Base-by-base conservation (phyloP, 2,888 invertebrate genomes). In the Stictocephala bisonia region DNA sequence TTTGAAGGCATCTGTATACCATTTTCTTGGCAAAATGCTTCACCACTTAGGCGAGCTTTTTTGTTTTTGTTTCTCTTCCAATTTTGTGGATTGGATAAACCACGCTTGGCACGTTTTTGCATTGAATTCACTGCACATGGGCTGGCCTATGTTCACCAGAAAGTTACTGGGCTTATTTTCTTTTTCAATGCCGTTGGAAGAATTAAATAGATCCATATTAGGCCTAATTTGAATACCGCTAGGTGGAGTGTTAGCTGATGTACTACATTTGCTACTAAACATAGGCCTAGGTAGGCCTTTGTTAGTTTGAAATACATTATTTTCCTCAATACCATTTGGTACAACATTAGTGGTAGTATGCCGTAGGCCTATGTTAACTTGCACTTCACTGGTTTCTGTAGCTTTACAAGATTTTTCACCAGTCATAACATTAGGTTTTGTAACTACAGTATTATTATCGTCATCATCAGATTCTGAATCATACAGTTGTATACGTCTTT, bases 221-320 rank as follows among this genome's bases (percentile, higher is more conserved):
- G 50, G 50, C 50, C 50, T 50, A 50, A 50, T 50, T 50, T 50
- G 50, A 50, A 50, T 50, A 50, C 50, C 50, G 50, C 50, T 50
- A 50, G 50, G 50, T 50, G 50, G 50, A 50, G 50, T 50, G 50
- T 50, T 50, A 50, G 50, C 50, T 50, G 50, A 50, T 50, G 50
- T 50, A 50, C 50, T 50, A 50, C 50, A 50, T 50, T 50, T 50
- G 50, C 50, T 60, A 60, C 31, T 60, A 60, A 29, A 35, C 31
- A 60, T 64, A 64, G 64, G 64, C 40, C 64, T 64, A 64, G 64
- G 40, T 40, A 22, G 22, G 35, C 20, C 40, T 64, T 40, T 64
- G 35, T 64, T 64, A 40, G 60, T 29, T 35, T 35, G 35, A 64
- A 64, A 18, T 64, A 40, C 64, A 64, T 60, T 60, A 64, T 22